phyloP scores from a whole-genome alignment of 2,797 vertebrate genomes.

The Artibeus jamaicensis region DNA sequence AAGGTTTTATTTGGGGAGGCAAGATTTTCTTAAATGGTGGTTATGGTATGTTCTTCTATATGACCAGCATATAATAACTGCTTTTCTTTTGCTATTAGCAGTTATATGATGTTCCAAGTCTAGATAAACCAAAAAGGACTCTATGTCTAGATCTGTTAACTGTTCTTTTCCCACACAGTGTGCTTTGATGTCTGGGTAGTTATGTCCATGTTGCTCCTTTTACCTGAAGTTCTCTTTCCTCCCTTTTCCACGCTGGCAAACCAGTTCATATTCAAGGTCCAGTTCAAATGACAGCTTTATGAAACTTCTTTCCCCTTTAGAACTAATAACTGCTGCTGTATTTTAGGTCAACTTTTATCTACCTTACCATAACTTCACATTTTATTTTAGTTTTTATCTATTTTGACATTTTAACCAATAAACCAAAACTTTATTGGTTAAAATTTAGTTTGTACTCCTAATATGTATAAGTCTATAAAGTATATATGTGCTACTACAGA shows the following conservation, averaged over 20 bases:
- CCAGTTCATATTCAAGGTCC: not conserved
- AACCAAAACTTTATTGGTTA: not conserved
- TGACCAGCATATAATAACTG: not conserved
- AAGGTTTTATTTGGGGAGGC: not conserved
- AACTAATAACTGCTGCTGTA: not conserved
- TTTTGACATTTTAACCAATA: no score
- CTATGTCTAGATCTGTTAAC: not conserved
- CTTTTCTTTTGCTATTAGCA: constrained; percentile 24
- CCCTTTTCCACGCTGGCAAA: not conserved
- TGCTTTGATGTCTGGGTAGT: not conserved
- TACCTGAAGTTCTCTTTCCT: not conserved
- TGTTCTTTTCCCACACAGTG: not conserved
- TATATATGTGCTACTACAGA: not conserved
- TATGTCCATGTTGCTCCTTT: not conserved
- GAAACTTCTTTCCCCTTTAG: not conserved
- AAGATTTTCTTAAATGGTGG: not conserved
- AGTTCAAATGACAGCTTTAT: not conserved
- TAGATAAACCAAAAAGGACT: not conserved
- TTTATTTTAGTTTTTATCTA: constrained; percentile 29
- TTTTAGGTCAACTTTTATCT: not conserved
- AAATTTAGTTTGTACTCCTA: not conserved
- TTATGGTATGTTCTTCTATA: not conserved
- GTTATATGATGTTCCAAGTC: not conserved
- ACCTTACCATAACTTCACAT: not conserved
- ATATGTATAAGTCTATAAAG: not conserved